phyloP scores from a whole-genome alignment of 2,113 vertebrate genomes.

The Clarias macrocephalus region DNA sequence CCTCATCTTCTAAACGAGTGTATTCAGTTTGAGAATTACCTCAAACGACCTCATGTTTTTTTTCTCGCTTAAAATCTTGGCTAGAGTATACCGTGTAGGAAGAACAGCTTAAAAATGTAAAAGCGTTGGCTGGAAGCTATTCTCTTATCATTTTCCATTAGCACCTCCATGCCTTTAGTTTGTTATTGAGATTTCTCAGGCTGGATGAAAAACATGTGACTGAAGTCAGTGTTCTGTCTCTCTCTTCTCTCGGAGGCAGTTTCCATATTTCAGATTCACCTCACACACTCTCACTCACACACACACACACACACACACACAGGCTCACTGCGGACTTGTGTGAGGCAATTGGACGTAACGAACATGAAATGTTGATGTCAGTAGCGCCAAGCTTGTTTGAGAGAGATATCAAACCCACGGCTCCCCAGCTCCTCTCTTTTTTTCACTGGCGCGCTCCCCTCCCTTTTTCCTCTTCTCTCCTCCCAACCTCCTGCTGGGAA shows the following conservation, averaged over 20 bases:
- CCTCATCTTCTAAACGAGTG: background rate
- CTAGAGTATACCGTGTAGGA: background rate
- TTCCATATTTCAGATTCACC: slow-evolving; percentile 23
- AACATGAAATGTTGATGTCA: slow-evolving; percentile 44
- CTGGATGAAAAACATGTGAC: slow-evolving; percentile 2
- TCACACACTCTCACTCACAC: slow-evolving; percentile 31
- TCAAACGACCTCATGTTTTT: background rate
- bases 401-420: slow-evolving; percentile 41
- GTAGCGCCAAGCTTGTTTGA: slow-evolving; percentile 22
- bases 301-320: no score
- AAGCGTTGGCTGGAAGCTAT: slow-evolving; percentile 40
- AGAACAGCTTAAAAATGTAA: slow-evolving; percentile 5
- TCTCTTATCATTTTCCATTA: slow-evolving; percentile 43
- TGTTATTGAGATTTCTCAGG: slow-evolving; percentile 34
- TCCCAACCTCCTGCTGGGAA: slow-evolving; percentile 8
- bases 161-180: slow-evolving; percentile 12
- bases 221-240: background rate
- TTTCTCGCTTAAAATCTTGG: slow-evolving; percentile 39
- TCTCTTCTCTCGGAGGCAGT: background rate
- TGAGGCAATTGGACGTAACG: slow-evolving; percentile 41
- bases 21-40: slow-evolving; percentile 9
- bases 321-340: slow-evolving; percentile 12
- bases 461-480: background rate
- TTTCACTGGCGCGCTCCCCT: background rate
- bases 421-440: slow-evolving; percentile 16